These are phyloP conservation scores for Azorinus chamasolen DNA, from an alignment of 2,888 invertebrate genomes.

Conservation along the genomic window DNA sequence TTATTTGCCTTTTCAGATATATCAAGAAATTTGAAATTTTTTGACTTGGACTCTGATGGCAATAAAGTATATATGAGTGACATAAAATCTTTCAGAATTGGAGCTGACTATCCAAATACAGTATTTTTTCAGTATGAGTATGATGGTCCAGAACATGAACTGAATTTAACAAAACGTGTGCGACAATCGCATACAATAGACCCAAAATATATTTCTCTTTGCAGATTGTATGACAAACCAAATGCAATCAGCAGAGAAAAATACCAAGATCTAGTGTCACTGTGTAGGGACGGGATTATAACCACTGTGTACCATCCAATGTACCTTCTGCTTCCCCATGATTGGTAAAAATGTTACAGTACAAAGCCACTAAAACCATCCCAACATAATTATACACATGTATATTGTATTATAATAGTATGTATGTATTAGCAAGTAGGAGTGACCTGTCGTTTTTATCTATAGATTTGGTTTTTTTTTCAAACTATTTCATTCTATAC, in stretches of 20 bases:
- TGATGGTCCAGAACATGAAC: neutral
- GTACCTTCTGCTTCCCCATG: conserved; percentile 10
- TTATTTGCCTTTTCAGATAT: conserved; percentile 18
- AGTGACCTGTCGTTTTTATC: too few species aligned
- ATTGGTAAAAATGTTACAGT: too few species aligned
- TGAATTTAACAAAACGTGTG: conserved; percentile 12
- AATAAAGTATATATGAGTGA: conserved; percentile 12
- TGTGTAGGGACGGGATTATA: conserved; percentile 13
- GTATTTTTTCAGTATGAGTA: neutral
- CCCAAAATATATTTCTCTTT: conserved; percentile 1
- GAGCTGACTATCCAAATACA: conserved; percentile 4
- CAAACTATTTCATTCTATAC: too few species aligned
- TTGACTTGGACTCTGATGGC: conserved; percentile 12
- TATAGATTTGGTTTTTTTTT: too few species aligned
- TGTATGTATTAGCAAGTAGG: too few species aligned
- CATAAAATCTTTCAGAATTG: conserved; percentile 14
- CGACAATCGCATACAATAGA: conserved; percentile 2
- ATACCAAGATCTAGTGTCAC: conserved; percentile 16
- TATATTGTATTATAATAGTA: too few species aligned
- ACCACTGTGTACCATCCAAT: conserved; percentile 12
- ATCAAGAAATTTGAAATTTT: conserved; percentile 1
- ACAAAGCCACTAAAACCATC: too few species aligned
- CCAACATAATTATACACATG: too few species aligned
- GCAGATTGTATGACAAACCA: conserved; percentile 4
- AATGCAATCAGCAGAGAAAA: conserved; percentile 7